A percentile compares a stretch with the other conserved stretches of the same genome.
Conservation (phyloP, 2,113 vertebrate genomes). For the Phalacrocorax pelagicus region DNA sequence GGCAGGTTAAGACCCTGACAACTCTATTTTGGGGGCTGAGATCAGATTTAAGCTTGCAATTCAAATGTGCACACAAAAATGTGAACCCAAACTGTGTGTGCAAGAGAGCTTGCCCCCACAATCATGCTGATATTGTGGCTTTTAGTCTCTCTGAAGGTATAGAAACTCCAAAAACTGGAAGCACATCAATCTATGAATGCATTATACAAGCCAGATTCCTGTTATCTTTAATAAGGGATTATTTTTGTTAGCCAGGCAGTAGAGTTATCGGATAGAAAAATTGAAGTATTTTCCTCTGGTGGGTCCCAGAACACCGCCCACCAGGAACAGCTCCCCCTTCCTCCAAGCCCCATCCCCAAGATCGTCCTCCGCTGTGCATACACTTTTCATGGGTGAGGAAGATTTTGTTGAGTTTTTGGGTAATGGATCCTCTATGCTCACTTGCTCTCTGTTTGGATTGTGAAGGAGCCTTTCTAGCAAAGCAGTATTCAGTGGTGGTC, state of each 20-base stretch:
- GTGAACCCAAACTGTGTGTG: background rate
- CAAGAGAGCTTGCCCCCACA: background rate
- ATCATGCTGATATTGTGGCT: background rate
- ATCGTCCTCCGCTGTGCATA: background rate
- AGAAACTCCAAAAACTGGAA: background rate
- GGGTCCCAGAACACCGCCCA: background rate
- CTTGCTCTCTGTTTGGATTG: conserved; percentile 67
- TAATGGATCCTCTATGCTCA: conserved; percentile 69
- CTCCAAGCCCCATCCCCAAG: conserved; percentile 7
- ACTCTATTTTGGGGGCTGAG: background rate
- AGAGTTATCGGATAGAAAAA: conserved; percentile 24
- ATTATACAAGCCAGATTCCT: conserved; percentile 4
- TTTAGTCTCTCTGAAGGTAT: background rate
- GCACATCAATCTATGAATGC: background rate
- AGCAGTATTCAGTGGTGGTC: conserved; percentile 58
- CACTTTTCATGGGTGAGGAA: conserved; percentile 55
- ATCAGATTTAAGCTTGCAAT: background rate
- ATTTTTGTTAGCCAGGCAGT: conserved; percentile 44
- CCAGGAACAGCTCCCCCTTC: conserved; percentile 13
- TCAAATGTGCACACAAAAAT: background rate
- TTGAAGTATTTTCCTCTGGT: conserved; percentile 27
- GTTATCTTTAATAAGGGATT: conserved; percentile 50
- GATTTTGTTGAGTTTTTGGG: conserved; percentile 63
- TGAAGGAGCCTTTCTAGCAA: conserved; percentile 47
- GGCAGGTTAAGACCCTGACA: background rate